Evolutionary conservation across 2,797 vertebrate genomes (phyloP).

Genomic region (Potorous gilbertii): DNA sequence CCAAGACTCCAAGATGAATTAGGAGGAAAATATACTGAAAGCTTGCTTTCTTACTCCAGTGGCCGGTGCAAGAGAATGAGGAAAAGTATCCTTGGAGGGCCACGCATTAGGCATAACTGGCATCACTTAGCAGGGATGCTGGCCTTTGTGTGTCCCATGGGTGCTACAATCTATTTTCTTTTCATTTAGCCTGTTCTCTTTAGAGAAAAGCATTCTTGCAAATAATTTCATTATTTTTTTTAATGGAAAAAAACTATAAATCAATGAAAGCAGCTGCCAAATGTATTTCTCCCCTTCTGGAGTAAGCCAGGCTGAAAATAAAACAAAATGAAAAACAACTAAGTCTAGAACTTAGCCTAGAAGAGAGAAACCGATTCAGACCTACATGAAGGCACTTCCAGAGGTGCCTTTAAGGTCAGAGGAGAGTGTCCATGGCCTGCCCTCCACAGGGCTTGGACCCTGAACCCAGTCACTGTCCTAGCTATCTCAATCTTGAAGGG

Average conservation of each 20-base stretch:
- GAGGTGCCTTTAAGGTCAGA: background rate
- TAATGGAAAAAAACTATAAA: constrained; percentile 3
- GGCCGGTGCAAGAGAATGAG: background rate
- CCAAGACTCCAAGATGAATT: constrained; percentile 7
- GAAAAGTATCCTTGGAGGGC: background rate
- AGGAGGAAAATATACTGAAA: background rate
- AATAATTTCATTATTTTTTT: constrained; percentile 12
- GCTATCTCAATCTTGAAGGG: background rate
- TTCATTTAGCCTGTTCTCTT: background rate
- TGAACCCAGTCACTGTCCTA: background rate
- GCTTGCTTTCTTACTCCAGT: background rate
- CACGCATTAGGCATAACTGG: background rate
- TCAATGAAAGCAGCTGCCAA: background rate
- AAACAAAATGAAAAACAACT: background rate
- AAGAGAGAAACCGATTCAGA: background rate
- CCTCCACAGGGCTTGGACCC: background rate
- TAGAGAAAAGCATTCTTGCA: constrained; percentile 4
- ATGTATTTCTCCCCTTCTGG: background rate
- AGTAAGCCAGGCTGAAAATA: background rate
- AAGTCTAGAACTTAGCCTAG: background rate
- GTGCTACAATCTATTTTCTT: background rate
- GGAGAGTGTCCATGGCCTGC: background rate
- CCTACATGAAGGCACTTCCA: background rate
- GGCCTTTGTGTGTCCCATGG: background rate
- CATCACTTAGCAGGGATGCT: background rate